A percentile compares a stretch with the other conserved stretches of the same genome.
phyloP scores from a whole-genome alignment of 2,797 vertebrate genomes.

The Chaetophractus vellerosus region DNA sequence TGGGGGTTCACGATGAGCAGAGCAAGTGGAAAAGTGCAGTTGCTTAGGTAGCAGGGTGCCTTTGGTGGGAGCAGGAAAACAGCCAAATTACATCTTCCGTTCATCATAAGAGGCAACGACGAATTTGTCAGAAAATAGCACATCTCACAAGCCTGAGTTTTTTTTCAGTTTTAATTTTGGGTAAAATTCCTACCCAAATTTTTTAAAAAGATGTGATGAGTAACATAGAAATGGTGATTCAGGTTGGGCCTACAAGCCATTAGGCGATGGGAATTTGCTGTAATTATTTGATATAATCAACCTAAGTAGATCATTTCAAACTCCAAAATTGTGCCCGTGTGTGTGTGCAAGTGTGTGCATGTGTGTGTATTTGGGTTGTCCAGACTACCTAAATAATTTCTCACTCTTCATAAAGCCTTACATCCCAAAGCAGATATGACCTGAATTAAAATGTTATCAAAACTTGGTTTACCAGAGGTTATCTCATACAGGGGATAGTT shows the following conservation, averaged over 20 bases:
- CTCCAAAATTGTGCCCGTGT: background rate
- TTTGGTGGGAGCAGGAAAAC: conserved; percentile 42
- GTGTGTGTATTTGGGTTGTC: background rate
- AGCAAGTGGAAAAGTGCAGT: background rate
- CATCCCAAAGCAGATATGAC: background rate
- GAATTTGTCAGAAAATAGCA: conserved; percentile 4
- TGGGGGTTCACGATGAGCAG: background rate
- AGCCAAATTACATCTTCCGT: background rate
- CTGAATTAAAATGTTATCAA: conserved; percentile 27
- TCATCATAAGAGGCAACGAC: background rate
- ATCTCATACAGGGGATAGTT: background rate
- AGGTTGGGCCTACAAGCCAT: background rate
- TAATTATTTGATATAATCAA: conserved; percentile 27
- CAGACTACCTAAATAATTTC: background rate
- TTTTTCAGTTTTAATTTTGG: conserved; percentile 32
- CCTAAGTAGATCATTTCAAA: conserved; percentile 37
- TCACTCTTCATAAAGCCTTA: conserved; percentile 41
- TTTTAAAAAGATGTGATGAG: background rate
- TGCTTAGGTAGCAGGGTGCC: background rate
- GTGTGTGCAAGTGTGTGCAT: no score
- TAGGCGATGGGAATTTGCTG: background rate
- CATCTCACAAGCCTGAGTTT: background rate
- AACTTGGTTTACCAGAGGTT: conserved; percentile 55
- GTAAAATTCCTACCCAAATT: conserved; percentile 27
- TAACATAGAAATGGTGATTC: background rate